A percentile compares a stretch with the other conserved stretches of the same genome.
phyloP scores from a whole-genome alignment of 2,797 vertebrate genomes.

The Chelidonichthys spinosus region DNA sequence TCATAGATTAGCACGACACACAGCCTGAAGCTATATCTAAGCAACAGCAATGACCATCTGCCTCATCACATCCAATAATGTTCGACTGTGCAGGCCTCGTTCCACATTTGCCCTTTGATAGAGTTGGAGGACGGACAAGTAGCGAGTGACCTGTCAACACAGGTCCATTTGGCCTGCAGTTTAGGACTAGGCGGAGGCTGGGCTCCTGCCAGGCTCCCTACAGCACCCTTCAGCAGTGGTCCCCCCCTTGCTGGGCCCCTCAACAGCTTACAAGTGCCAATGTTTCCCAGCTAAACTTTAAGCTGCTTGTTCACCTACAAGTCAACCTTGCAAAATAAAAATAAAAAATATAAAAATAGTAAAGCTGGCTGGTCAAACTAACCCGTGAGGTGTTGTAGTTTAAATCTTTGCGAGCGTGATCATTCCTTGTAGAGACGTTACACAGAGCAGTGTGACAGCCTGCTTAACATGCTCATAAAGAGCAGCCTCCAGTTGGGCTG shows the following conservation, averaged over 20 bases:
- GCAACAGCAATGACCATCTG: conserved; percentile 40
- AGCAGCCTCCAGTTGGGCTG: conserved; percentile 23
- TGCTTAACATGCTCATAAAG: conserved; percentile 35
- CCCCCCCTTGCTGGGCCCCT: conserved; percentile 50
- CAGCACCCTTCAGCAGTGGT: conserved; percentile 60
- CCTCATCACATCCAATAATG: conserved; percentile 57
- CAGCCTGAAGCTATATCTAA: conserved; percentile 55
- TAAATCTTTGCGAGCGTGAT: conserved; percentile 46
- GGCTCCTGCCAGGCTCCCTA: conserved; percentile 25
- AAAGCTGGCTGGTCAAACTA: conserved; percentile 33
- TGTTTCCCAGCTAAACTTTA: conserved; percentile 54
- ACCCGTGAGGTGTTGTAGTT: conserved; percentile 47
- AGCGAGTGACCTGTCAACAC: conserved; percentile 61
- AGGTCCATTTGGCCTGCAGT: conserved; percentile 61
- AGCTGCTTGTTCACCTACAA: conserved; percentile 63
- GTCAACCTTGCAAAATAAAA: conserved; percentile 39
- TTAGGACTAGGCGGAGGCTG: conserved; percentile 25
- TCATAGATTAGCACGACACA: conserved; percentile 53
- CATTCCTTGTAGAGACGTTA: conserved; percentile 43
- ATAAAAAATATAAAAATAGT: conserved; percentile 1
- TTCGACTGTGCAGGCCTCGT: conserved; percentile 41
- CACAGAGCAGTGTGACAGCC: conserved; percentile 16
- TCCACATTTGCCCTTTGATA: conserved; percentile 58
- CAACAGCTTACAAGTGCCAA: conserved; percentile 53
- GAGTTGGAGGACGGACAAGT: conserved; percentile 55